A percentile compares a stretch with the other conserved stretches of the same genome.
Conservation (phyloP, 1,140 invertebrate species). For the Panulirus ornatus region DNA sequence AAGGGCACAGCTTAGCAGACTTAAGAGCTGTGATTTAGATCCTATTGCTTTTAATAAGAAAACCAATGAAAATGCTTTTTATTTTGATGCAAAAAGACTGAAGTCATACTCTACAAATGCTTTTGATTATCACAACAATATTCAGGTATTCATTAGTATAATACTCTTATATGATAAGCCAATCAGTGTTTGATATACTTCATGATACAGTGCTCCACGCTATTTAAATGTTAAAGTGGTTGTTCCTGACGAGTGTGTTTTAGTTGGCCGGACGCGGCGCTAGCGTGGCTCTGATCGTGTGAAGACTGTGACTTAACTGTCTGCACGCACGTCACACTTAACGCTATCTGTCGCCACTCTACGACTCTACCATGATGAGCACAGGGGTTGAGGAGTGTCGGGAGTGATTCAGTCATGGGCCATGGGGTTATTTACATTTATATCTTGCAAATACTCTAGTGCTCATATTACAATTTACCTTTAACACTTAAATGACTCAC, state of each 20-base stretch:
- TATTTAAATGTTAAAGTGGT: conserved; percentile 2
- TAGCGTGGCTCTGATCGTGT: conserved; percentile 62
- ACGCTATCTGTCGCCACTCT: conserved; percentile 63
- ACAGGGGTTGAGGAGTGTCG: conserved; percentile 30
- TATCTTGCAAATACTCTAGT: conserved; percentile 23
- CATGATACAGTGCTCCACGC: not conserved
- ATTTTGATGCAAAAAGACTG: no score
- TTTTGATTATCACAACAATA: not conserved
- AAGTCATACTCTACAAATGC: not conserved
- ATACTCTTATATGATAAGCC: not conserved
- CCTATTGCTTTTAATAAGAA: not conserved
- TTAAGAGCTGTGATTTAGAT: not conserved
- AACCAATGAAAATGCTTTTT: no score
- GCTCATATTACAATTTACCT: conserved; percentile 20
- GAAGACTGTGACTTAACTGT: conserved; percentile 49
- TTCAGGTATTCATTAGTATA: not conserved
- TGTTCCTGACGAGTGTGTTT: conserved; percentile 57
- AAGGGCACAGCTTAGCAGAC: not conserved
- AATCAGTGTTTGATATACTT: not conserved
- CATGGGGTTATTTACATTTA: conserved; percentile 16
- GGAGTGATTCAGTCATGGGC: conserved; percentile 25
- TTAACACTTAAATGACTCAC: conserved; percentile 41
- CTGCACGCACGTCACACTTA: conserved; percentile 60
- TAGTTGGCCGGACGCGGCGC: conserved; percentile 66
- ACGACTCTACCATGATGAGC: conserved; percentile 54